Evolutionary conservation across 2,797 vertebrate species (phyloP).

Genomic region (Sciurus carolinensis): DNA sequence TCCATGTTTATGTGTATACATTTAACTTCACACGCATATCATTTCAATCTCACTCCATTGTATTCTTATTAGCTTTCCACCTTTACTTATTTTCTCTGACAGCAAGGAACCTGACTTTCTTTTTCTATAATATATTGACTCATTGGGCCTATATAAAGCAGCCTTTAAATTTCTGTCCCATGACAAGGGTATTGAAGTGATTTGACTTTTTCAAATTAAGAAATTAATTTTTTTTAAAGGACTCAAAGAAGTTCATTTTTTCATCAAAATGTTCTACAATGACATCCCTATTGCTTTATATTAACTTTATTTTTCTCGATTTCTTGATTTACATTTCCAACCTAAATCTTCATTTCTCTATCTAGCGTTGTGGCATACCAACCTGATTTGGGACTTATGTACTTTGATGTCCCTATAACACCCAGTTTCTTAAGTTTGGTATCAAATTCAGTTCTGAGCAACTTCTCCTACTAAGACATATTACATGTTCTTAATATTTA

Average conservation of each 20-base stretch:
- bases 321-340: neutral
- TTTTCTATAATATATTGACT: neutral
- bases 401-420: neutral
- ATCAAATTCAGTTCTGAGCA: conserved; percentile 28
- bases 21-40: neutral
- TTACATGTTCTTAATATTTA: neutral
- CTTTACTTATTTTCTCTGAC: neutral
- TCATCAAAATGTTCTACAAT: neutral
- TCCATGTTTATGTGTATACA: neutral
- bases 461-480: neutral
- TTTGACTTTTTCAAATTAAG: conserved; percentile 18
- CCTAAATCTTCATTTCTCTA: neutral
- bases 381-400: neutral
- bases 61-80: neutral
- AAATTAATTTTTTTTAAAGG: conserved; percentile 48
- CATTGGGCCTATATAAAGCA: neutral
- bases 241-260: neutral
- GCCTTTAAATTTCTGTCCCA: neutral
- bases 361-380: neutral
- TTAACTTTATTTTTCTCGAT: conserved; percentile 27
- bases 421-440: neutral
- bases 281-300: neutral
- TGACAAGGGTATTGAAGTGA: neutral
- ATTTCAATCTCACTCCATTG: neutral
- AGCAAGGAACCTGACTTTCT: neutral